Evolutionary conservation across 2,113 vertebrate genomes (phyloP).

Genomic region (Neodontobutis hainanensis): DNA sequence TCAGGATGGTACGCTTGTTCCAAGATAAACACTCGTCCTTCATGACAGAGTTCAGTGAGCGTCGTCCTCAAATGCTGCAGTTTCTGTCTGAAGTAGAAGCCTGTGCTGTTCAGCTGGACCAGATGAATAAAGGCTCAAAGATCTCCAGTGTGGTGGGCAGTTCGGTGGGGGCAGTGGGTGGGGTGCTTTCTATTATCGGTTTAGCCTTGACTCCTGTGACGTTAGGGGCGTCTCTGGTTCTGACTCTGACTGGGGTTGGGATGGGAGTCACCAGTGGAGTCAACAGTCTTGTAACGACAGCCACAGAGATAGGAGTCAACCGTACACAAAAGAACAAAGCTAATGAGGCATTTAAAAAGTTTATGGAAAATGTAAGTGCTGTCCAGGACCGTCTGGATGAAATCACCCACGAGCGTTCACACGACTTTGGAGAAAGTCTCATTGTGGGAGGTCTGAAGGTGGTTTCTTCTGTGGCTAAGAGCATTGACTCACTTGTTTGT

Average conservation of each 20-base stretch:
- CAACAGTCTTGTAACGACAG: conserved; percentile 31
- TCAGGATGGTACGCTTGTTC: conserved; percentile 46
- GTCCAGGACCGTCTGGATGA: conserved; percentile 45
- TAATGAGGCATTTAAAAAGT: conserved; percentile 25
- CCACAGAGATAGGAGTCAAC: conserved; percentile 52
- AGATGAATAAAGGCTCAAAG: conserved; percentile 50
- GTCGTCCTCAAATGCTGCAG: conserved; percentile 31
- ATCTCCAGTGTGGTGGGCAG: conserved; percentile 62
- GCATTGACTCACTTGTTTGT: conserved; percentile 8
- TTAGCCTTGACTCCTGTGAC: conserved; percentile 55
- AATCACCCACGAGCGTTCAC: neutral
- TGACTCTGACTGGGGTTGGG: conserved; percentile 24
- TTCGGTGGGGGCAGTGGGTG: conserved; percentile 48
- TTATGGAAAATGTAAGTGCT: conserved; percentile 45
- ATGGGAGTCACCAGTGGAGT: conserved; percentile 47
- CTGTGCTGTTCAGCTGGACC: conserved; percentile 33
- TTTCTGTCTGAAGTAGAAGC: conserved; percentile 34
- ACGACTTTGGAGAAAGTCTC: neutral
- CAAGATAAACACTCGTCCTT: conserved; percentile 7
- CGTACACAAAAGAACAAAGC: conserved; percentile 20
- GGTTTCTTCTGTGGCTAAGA: neutral
- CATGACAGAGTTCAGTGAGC: conserved; percentile 26
- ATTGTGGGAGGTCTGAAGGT: accelerated
- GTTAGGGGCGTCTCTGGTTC: conserved; percentile 42
- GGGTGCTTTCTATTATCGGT: conserved; percentile 56